Evolutionary conservation across 2,113 vertebrate species (phyloP), one percentile per base, ranked within the genome.

Genomic region (Ceyx cyanopectus): DNA sequence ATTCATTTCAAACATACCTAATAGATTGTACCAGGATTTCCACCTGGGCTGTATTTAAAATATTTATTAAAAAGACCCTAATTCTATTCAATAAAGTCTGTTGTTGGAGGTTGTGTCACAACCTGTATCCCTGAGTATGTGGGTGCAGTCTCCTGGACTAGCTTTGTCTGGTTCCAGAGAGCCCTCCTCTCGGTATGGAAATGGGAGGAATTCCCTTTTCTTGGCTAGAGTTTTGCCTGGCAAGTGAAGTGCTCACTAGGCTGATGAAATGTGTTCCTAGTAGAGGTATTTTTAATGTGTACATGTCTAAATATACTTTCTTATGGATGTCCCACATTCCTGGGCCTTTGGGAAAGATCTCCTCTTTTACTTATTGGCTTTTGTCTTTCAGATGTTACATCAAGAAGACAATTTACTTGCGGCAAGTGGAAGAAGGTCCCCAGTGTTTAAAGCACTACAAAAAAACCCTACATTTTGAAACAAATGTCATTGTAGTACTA

Each of bases 31-130:
- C 93, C 76, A 95, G 85, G 63, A 53, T 63, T 90, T 93, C 75
- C 66, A 93, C 40, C 40, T 27, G 32, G 84, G 21, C 30, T 81
- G 37, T 56, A 90, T 95, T 90, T 95, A 97, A 95, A 80, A 75
- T 92, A 77, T 43, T 46, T 95, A 94, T 96, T 93, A 90, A 92
- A 96, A 90, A 60, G 77, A 90, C 23, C 32, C 40, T 94, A 96
- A 96, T 93, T 96, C 80, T 90, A 82, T 95, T 89, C 69, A 92
- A 9, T 96, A 94, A 96, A 95, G 76, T 92, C 89, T 89, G 83
- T 89, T 96, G 77, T 82, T 2, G 56, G 82, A 67, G 65, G 89
- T 89, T 96, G 72, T 46, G 12, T 85, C 88, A 87, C 76, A 95
- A 89, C 62, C 92, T 75, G 6, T 76, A 58, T 77, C 58, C 37